These are phyloP conservation scores for Desmodus rotundus DNA, from an alignment of 2,113 vertebrate genomes.

Conservation along the genomic window DNA sequence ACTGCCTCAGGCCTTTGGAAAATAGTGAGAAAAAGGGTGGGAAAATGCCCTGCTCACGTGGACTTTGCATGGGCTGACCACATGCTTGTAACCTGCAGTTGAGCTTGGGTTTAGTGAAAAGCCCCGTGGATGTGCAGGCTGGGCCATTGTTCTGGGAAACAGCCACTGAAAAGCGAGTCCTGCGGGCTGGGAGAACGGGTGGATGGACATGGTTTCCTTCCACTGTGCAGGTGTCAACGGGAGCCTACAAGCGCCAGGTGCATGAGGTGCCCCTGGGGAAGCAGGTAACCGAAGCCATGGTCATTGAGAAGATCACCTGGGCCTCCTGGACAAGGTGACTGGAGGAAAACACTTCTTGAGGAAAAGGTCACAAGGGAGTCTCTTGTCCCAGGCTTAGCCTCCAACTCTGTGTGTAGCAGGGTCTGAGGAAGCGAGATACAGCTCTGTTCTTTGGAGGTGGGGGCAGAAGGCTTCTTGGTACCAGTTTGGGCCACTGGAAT, in stretches of 20 bases:
- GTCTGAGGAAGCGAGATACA: not conserved
- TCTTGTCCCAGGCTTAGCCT: not conserved
- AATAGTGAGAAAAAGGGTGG: not conserved
- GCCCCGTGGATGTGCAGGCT: not conserved
- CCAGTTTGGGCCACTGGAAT: not conserved
- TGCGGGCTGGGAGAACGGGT: not conserved
- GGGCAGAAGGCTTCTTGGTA: not conserved
- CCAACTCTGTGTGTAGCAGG: not conserved
- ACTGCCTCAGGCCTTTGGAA: not conserved
- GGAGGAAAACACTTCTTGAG: not conserved
- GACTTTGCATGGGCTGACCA: not conserved
- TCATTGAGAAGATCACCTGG: constrained; percentile 95
- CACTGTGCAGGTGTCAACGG: constrained; percentile 89
- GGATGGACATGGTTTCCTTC: not conserved
- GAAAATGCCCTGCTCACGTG: not conserved
- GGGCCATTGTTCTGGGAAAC: not conserved
- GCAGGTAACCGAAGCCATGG: constrained; percentile 83
- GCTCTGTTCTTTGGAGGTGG: not conserved
- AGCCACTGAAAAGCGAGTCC: not conserved
- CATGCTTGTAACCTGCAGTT: not conserved
- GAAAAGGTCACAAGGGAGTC: not conserved
- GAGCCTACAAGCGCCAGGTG: constrained; percentile 92
- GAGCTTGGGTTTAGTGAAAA: not conserved
- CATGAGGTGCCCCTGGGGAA: constrained; percentile 95
- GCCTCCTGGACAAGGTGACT: constrained; percentile 97